Evolutionary conservation across 1,140 invertebrate genomes (phyloP).

Genomic region (Globodera rostochiensis): DNA sequence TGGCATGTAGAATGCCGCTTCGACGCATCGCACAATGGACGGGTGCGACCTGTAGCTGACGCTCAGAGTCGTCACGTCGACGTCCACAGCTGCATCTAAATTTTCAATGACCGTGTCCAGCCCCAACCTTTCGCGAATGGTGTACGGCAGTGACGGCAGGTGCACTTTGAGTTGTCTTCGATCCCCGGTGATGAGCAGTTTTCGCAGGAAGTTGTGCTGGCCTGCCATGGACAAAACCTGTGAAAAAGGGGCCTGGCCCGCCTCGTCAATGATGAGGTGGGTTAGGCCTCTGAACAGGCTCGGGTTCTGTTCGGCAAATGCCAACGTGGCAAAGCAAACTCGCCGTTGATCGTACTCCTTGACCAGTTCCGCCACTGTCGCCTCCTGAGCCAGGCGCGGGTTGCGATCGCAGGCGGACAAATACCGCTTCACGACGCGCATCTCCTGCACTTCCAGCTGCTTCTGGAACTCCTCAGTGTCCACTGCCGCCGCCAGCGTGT

Average conservation of each 20-base stretch:
- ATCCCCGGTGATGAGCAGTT: not conserved
- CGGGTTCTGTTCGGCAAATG: not conserved
- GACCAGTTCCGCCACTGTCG: not conserved
- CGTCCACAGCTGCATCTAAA: not conserved
- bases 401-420: not conserved
- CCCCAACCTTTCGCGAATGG: not conserved
- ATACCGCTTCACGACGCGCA: not conserved
- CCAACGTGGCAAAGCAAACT: not conserved
- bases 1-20: not conserved
- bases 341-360: not conserved
- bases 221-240: not conserved
- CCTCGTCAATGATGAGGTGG: not conserved
- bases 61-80: not conserved
- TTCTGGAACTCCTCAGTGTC: not conserved
- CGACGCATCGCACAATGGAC: not conserved
- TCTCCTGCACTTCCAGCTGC: not conserved
- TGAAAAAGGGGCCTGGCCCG: not conserved
- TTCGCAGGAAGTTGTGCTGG: not conserved
- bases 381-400: not conserved
- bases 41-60: not conserved
- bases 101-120: not conserved
- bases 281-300: not conserved
- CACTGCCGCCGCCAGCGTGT: not conserved
- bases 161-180: not conserved
- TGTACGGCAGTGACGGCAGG: not conserved